Base-by-base conservation (phyloP, 2,797 vertebrate species). In the Gambusia yucatana region DNA sequence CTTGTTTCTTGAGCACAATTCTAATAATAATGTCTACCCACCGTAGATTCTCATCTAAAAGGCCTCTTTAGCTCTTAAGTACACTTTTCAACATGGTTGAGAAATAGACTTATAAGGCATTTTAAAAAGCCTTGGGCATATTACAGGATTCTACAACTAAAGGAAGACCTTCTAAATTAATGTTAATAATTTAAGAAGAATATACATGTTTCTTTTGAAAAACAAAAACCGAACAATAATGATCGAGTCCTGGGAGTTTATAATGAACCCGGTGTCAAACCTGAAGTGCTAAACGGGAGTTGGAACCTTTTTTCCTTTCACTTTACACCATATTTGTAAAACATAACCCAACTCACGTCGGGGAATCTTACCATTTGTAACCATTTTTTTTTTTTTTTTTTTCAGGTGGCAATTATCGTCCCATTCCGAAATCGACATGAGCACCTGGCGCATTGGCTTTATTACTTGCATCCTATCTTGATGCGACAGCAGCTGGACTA, bases 391-490 rank as follows among this genome's bases (percentile, higher is more conserved):
- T n/a, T 77, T 63, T 4, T 4, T 4, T 46, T 46, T 78, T 39
- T 79, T 46, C 46, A 94, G 94, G 97, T 98, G 86, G 97, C 97
- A 0, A 93, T 98, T 89, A 95, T 98, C 44, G 95, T 98, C 81
- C 96, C 97, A 4, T 98, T 98, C 90, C 95, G 97, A 87, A 97
- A 98, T 84, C 96, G 97, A 0, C 93, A 97, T 0, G 96, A 97
- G 82, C 97, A 98, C 82, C 96, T 98, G 0, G 96, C 92, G 0
- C 95, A 97, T 57, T 96, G 97, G 83, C 93, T 98, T 77, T 92
- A 93, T 65, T 97, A 97, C 88, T 94, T 98, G 71, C 95, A 98
- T 46, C 97, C 97, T 44, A 96, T 97, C 93, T 87, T 98, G 55
- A 95, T 95, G 57, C 94, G 95, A 2, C 97, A 98, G 77, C 97